Conservation (phyloP, 1,140 invertebrate genomes). For the Platyura marginata region DNA sequence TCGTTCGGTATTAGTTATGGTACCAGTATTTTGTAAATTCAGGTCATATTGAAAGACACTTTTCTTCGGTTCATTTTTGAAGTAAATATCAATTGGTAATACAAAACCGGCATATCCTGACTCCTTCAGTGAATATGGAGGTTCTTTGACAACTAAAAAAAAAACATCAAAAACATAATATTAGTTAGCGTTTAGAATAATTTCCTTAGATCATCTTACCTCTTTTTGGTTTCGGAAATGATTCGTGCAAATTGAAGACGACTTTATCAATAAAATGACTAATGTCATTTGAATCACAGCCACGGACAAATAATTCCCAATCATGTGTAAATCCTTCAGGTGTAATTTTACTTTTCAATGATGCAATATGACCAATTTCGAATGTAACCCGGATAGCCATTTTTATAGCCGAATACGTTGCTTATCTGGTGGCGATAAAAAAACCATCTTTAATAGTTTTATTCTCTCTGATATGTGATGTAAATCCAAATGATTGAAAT, state of each 20-base stretch:
- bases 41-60: constrained; percentile 77
- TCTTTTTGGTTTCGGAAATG: constrained; percentile 78
- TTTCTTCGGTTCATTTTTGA: constrained; percentile 80
- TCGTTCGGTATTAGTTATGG: constrained; percentile 51
- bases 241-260: constrained; percentile 79
- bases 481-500: too few relatives aligned
- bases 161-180: not conserved
- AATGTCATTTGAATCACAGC: constrained; percentile 67
- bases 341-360: constrained; percentile 55
- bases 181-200: not conserved
- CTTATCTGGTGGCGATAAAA: too few relatives aligned
- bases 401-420: too few relatives aligned
- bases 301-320: constrained; percentile 91
- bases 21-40: constrained; percentile 50
- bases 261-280: constrained; percentile 88
- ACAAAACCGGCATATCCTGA: constrained; percentile 89
- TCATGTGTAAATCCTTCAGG: constrained; percentile 88
- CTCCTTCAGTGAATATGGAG: constrained; percentile 80
- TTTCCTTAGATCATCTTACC: constrained; percentile 28
- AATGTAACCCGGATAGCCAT: constrained; percentile 69
- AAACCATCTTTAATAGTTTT: too few relatives aligned
- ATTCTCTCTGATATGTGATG: too few relatives aligned
- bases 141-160: constrained; percentile 62
- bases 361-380: constrained; percentile 80
- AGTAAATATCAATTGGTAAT: constrained; percentile 76